Base-by-base conservation (phyloP, 2,888 invertebrate species). In the Temnothorax unifasciatus region DNA sequence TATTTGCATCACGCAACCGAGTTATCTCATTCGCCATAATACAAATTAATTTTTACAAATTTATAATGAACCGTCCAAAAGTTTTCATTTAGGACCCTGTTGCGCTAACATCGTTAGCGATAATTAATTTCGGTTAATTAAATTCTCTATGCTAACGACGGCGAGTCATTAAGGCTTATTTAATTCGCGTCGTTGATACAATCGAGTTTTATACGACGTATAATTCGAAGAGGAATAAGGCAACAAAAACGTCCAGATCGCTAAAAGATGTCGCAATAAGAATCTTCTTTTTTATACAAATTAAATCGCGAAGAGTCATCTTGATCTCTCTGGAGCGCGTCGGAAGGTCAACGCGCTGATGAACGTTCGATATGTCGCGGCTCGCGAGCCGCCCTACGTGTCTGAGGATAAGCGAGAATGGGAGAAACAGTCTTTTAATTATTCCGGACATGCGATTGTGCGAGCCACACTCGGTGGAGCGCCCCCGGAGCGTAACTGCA, bases 401-500 rank as follows among this genome's bases (percentile, higher is more conserved):
- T 3, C 29, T 8, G 38, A 44, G 61, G 59, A 38, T 47, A 68
- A 47, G 18, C 47, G 1, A 13, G 75, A 57, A 87, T 29, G 18
- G 81, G 74, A 87, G 85, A 90, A 89, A 92, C 89, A 82, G 73
- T 86, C 84, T 88, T 86, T 92, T 92, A 91, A 93, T 92, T 92
- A 92, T 93, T 93, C 92, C 82, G 86, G 75, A 89, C 92, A 87
- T 89, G 92, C 87, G 81, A 89, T 90, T 87, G 87, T 88, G 85
- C 81, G 81, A 87, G 86, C 85, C 87, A 84, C 89, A 84, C 75
- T 85, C 86, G 82, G 86, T 87, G 86, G 89, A 91, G 85, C 83
- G 90, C 84, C 76, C 87, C 83, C 82, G 83, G 73, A 88, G 90
- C 90, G 89, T 92, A 87, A 86, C 83, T 90, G 91, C 93, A 93